Evolutionary conservation across 2,797 vertebrate genomes (phyloP).

Genomic region (Otolemur crassicaudatus): DNA sequence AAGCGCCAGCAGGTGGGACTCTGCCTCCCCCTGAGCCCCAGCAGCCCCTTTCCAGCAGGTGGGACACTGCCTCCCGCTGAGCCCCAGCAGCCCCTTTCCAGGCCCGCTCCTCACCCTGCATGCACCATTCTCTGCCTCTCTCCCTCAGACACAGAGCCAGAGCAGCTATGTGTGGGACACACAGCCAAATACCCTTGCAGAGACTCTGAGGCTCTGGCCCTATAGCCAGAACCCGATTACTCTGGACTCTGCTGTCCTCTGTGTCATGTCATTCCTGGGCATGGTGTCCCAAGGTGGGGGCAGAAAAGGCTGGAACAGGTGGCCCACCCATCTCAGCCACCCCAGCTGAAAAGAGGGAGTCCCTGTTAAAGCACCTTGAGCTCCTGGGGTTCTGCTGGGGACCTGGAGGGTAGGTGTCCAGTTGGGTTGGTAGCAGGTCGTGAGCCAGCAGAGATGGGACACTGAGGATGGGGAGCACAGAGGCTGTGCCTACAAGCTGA

Average conservation of each 20-base stretch:
- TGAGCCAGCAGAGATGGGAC: neutral
- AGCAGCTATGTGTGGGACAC: fast-evolving
- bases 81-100: too few relatives aligned
- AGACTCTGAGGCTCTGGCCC: too few relatives aligned
- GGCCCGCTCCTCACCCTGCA: fast-evolving
- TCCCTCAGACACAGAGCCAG: neutral
- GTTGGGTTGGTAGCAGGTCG: fast-evolving
- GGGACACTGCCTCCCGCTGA: too few relatives aligned
- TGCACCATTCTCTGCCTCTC: neutral
- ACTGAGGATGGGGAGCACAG: fast-evolving
- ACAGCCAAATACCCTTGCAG: fast-evolving
- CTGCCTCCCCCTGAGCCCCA: fast-evolving
- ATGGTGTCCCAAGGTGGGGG: fast-evolving
- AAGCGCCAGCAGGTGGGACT: slow-evolving; percentile 95
- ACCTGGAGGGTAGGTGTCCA: fast-evolving
- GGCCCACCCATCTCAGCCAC: too few relatives aligned
- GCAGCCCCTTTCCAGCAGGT: too few relatives aligned
- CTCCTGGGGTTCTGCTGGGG: neutral
- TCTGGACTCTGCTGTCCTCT: neutral
- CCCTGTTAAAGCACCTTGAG: neutral
- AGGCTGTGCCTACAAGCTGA: neutral
- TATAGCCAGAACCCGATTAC: neutral
- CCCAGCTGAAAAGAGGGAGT: neutral
- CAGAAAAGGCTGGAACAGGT: neutral
- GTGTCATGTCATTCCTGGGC: neutral